Evolutionary conservation across 2,113 vertebrate species (phyloP), one percentile per base, ranked within the genome.

Genomic region (Leucosticte australis): DNA sequence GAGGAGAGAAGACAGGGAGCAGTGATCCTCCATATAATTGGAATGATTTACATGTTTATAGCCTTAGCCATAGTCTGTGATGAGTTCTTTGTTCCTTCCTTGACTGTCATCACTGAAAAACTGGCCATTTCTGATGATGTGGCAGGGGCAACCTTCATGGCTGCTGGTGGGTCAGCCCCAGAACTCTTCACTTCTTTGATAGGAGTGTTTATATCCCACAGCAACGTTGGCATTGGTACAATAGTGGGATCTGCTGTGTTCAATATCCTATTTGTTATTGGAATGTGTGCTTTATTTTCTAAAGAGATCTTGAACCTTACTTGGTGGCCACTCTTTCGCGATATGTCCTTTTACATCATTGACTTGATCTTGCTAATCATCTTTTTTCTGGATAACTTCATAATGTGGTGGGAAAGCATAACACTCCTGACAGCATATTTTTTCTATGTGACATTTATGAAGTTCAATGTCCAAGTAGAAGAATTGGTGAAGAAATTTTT

Each of bases 31-130:
- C 99, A 99, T 87, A 98, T 99, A 96, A 97, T 99, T 42, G 99
- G 99, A 90, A 99, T 99, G 99, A 98, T 99, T 96, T 99, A 99
- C 96, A 99, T 99, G 99, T 99, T 99, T 98, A 99, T 99, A 74
- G 99, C 99, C 90, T 98, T 99, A 97, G 99, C 99, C 94, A 99
- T 99, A 56, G 99, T 99, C 90, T 99, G 99, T 6, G 99, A 99
- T 76, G 99, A 99, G 94, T 99, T 99, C 97, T 99, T 99, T 81
- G 99, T 99, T 92, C 99, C 99, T 20, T 99, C 99, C 7, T 97
- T 99, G 94, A 99, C 99, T 4, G 99, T 99, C 97, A 99, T 99
- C 98, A 99, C 98, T 4, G 99, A 99, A 97, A 99, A 99, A 95
- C 86, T 99, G 86, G 64, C 90, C 74, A 99, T 99, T 95, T 99